Percentiles rank a stretch among this genome's conserved stretches.
These are phyloP conservation scores for Syndactyla subalaris DNA, from an alignment of 2,797 vertebrate genomes.

Conservation along the genomic window DNA sequence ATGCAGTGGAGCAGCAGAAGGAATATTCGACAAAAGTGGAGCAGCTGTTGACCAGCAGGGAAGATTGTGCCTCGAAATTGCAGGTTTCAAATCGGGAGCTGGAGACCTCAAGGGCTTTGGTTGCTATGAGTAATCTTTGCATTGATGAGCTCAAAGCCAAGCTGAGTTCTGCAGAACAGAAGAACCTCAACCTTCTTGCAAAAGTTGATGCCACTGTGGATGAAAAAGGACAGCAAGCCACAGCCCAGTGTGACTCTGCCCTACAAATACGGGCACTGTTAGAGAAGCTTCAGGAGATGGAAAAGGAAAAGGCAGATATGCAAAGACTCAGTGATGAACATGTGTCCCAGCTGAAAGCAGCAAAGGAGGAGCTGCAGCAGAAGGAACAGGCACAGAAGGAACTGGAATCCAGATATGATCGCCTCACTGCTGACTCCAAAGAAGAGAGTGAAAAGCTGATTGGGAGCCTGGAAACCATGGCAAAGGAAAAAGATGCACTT, in stretches of 20 bases:
- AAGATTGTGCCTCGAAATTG: conserved; percentile 50
- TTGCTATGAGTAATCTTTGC: conserved; percentile 67
- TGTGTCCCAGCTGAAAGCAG: conserved; percentile 74
- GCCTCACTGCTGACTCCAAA: conserved; percentile 64
- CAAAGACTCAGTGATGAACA: conserved; percentile 74
- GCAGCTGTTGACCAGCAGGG: conserved; percentile 55
- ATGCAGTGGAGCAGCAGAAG: conserved; percentile 40
- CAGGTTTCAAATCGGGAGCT: conserved; percentile 77
- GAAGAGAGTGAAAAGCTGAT: conserved; percentile 76
- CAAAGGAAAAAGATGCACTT: conserved; percentile 72
- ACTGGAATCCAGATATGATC: conserved; percentile 70
- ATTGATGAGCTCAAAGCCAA: conserved; percentile 75
- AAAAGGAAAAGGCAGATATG: conserved; percentile 78
- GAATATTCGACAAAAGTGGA: conserved; percentile 28
- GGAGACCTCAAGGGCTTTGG: conserved; percentile 70
- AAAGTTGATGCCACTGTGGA: conserved; percentile 75
- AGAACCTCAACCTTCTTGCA: conserved; percentile 78
- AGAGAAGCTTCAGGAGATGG: conserved; percentile 83
- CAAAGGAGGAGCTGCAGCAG: conserved; percentile 78
- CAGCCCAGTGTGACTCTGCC: conserved; percentile 77
- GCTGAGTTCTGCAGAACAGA: conserved; percentile 74
- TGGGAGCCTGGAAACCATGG: conserved; percentile 71
- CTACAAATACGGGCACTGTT: conserved; percentile 82
- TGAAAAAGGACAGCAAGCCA: conserved; percentile 78
- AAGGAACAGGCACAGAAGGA: conserved; percentile 79